Conservation (phyloP, 30 jellyfish, hydroid and myxozoan species). For the Pelagia noctiluca region DNA sequence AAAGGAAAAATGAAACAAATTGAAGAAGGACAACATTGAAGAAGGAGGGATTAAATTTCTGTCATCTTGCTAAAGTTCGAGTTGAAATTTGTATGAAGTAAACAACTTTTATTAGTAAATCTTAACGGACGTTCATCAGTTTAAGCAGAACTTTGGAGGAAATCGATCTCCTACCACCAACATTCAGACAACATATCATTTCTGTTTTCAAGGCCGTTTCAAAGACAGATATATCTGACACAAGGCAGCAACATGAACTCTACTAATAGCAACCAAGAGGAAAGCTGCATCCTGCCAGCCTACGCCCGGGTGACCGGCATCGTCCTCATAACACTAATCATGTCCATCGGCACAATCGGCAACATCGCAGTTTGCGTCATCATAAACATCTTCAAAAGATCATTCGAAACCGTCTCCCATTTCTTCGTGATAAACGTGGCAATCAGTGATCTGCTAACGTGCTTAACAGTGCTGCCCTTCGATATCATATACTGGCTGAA, state of each 20-base stretch:
- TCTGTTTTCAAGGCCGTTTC: too few relatives aligned
- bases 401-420: conserved; percentile 28
- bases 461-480: conserved; percentile 59
- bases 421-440: conserved; percentile 68
- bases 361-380: conserved; percentile 31
- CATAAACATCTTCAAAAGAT: conserved; percentile 15
- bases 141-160: neutral
- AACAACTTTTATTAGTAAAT: too few relatives aligned
- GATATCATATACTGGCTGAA: conserved; percentile 62
- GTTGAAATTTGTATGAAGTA: too few relatives aligned
- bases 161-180: too few relatives aligned
- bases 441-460: conserved; percentile 52
- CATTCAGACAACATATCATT: too few relatives aligned
- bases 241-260: conserved; percentile 5
- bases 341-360: conserved; percentile 64
- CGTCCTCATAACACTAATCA: conserved; percentile 6
- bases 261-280: neutral
- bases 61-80: too few relatives aligned
- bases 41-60: too few relatives aligned
- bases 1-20: too few relatives aligned
- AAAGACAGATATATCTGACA: too few relatives aligned
- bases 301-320: conserved; percentile 40
- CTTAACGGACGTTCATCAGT: neutral
- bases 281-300: conserved; percentile 36
- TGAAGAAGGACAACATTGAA: too few relatives aligned